A percentile compares a stretch with the other conserved stretches of the same genome.
phyloP scores from a whole-genome alignment of 2,113 vertebrate species.

The Acanthochromis polyacanthus region DNA sequence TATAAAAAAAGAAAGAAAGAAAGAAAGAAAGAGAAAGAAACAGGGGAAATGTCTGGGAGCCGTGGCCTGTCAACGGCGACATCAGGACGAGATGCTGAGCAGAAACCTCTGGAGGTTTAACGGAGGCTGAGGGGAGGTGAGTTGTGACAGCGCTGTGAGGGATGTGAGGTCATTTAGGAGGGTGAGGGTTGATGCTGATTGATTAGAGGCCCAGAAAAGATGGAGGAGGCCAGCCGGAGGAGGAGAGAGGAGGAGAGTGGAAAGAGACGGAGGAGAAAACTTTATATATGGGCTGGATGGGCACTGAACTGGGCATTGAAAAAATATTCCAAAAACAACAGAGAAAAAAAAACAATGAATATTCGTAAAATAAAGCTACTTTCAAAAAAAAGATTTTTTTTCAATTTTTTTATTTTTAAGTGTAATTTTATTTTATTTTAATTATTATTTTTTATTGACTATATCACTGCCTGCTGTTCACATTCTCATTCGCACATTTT shows the following conservation, averaged over 20 bases:
- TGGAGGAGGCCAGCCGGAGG: conserved; percentile 42
- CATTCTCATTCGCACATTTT: too few relatives aligned
- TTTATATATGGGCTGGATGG: not conserved
- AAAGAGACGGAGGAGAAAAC: not conserved
- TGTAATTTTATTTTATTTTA: too few relatives aligned
- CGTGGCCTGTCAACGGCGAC: conserved; percentile 62
- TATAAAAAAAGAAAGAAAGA: conserved; percentile 18
- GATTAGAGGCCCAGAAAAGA: conserved; percentile 70
- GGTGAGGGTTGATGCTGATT: conserved; percentile 75
- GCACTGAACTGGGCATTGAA: not conserved
- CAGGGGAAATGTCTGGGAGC: conserved; percentile 63
- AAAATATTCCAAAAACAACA: too few relatives aligned
- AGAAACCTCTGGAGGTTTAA: too few relatives aligned
- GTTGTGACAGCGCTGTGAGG: conserved; percentile 72
- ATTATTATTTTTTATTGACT: too few relatives aligned
- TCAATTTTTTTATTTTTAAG: too few relatives aligned
- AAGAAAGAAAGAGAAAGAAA: not conserved
- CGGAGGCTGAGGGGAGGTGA: conserved; percentile 14
- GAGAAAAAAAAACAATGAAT: too few relatives aligned
- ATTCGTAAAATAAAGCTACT: too few relatives aligned
- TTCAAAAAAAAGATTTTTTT: too few relatives aligned
- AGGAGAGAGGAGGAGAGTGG: conserved; percentile 30
- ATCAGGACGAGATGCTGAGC: conserved; percentile 60
- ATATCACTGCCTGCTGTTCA: too few relatives aligned
- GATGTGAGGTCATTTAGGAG: conserved; percentile 75